Evolutionary conservation across 2,113 vertebrate species (phyloP).

Genomic region (Vanacampus margaritifer): DNA sequence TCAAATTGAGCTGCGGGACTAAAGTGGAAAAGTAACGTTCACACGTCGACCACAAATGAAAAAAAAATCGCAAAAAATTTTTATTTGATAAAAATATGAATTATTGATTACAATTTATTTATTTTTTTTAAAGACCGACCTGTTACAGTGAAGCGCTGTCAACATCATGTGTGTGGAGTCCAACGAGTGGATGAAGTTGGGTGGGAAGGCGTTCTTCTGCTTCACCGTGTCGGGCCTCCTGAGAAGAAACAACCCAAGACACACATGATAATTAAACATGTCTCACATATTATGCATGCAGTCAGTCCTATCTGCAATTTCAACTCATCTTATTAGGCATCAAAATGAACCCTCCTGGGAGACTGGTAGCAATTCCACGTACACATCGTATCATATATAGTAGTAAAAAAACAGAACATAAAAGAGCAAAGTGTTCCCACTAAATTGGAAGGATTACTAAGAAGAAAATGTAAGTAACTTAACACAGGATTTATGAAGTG

Average conservation of each 20-base stretch:
- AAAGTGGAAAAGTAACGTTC: too few relatives aligned
- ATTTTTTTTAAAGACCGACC: slow-evolving; percentile 57
- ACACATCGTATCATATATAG: background rate
- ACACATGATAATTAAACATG: background rate
- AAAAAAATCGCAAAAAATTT: too few relatives aligned
- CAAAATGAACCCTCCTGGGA: background rate
- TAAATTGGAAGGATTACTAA: too few relatives aligned
- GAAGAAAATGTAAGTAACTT: too few relatives aligned
- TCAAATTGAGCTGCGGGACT: too few relatives aligned
- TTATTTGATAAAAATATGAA: background rate
- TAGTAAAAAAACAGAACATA: too few relatives aligned
- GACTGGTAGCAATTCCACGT: background rate
- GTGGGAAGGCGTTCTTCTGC: slow-evolving; percentile 95
- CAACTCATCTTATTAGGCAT: background rate
- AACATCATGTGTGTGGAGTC: slow-evolving; percentile 99
- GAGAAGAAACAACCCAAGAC: slow-evolving; percentile 15
- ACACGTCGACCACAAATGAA: too few relatives aligned
- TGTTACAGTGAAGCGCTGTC: slow-evolving; percentile 86
- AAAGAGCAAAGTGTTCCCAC: too few relatives aligned
- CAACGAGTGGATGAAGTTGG: slow-evolving; percentile 97
- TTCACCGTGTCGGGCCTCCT: slow-evolving; percentile 89
- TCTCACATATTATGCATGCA: background rate
- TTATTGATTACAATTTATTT: background rate
- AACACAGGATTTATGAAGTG: too few relatives aligned
- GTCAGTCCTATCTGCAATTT: background rate